Base-by-base conservation (phyloP, 2,797 vertebrate species). In the Apodemus agrarius region DNA sequence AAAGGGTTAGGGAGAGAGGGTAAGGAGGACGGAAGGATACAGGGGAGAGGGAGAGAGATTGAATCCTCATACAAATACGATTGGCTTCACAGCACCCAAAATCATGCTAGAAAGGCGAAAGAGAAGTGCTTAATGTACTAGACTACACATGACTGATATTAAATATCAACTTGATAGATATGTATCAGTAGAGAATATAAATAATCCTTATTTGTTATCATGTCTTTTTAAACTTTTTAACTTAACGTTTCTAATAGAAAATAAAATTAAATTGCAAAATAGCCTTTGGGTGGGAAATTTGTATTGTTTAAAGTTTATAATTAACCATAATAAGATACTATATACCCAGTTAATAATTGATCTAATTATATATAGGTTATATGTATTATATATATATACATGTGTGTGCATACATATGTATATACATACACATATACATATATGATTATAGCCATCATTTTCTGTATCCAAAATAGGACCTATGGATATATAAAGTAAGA, bases 61-160 rank as follows among this genome's bases (percentile, higher is more conserved):
- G 85, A 90, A 63, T 97, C 19, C 72, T 86, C 13, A 63, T 78
- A 14, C 86, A 74, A n/a, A 29, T 87, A 92, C 67, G 24, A 82
- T 94, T 88, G 93, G 19, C 31, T 76, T 92, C 40, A 69, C 4
- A 91, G 75, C n/a, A 81, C 72, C 34, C 61, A 95, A 46, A 52
- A 93, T 86, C 57, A n/a, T 89, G 26, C 84, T 90, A 49, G 49
- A 79, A 93, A 88, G 78, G 5, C 91, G 72, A 82, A 82, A 76
- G 75, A 91, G 26, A 91, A 72, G 90, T 97, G 43, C n/a, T 90
- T 95, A 91, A 46, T 83, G 7, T 93, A 97, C 95, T 92, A 54
- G 52, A 96, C 76, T 57, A 91, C 54, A 79, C 2, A 93, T n/a
- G 13, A 85, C 61, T 88, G 85, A 57, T 92, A 96, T 26, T 93